Percentiles rank a stretch among this genome's conserved stretches.
These are phyloP conservation scores for Plecturocebus donacophilus DNA, from an alignment of 2,113 vertebrate species.

Conservation along the genomic window DNA sequence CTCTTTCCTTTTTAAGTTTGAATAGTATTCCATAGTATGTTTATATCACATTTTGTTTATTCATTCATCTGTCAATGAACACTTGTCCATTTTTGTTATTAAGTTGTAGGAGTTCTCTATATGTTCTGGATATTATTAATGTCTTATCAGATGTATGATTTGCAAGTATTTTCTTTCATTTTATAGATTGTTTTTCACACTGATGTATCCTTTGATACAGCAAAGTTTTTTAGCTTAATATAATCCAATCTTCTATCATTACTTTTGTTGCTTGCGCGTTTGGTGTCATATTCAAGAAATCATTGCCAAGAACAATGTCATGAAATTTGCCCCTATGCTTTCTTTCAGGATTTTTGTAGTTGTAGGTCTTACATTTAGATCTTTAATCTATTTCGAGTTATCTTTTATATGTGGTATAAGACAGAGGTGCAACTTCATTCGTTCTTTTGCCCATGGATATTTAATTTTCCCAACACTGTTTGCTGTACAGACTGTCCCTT, in stretches of 20 bases:
- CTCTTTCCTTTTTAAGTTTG: background rate
- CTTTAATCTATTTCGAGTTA: constrained; percentile 9
- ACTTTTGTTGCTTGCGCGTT: background rate
- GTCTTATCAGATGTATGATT: background rate
- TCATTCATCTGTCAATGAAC: background rate
- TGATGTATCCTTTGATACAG: background rate
- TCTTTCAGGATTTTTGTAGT: constrained; percentile 10
- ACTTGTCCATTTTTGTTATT: background rate
- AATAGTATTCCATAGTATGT: background rate
- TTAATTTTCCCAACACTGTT: background rate
- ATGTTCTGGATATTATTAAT: background rate
- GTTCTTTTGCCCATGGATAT: background rate
- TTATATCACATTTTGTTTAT: background rate
- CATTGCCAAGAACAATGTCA: background rate
- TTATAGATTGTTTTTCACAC: background rate
- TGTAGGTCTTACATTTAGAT: background rate
- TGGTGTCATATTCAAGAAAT: background rate
- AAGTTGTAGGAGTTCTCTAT: background rate
- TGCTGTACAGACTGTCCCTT: background rate
- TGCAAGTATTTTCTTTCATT: background rate
- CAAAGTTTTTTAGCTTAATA: background rate
- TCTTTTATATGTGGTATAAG: background rate
- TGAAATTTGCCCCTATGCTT: background rate
- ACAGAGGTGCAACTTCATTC: background rate
- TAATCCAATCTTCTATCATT: background rate